Evolutionary conservation across 2,888 invertebrate genomes (phyloP).

Genomic region (Pristionchus arcanus): DNA sequence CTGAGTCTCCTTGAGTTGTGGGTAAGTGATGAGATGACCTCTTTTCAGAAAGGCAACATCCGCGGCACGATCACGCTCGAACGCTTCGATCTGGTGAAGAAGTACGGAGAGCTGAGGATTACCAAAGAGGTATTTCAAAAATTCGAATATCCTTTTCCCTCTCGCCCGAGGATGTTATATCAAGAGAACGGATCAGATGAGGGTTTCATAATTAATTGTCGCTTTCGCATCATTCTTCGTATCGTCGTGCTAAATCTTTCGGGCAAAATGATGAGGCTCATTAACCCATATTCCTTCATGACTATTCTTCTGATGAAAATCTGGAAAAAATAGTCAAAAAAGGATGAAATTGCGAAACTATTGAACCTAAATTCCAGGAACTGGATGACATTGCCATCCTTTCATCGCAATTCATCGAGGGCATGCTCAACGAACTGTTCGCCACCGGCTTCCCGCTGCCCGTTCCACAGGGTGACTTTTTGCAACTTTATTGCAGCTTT

Average conservation of each 20-base stretch:
- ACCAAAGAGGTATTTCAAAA: conserved; percentile 5
- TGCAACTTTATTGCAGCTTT: background rate
- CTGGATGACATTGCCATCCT: conserved; percentile 55
- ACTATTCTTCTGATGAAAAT: too few species aligned
- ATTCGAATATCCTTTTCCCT: background rate
- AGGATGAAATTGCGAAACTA: too few species aligned
- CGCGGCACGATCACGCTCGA: conserved; percentile 65
- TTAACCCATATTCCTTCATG: too few species aligned
- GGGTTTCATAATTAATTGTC: too few species aligned
- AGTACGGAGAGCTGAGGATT: conserved; percentile 59
- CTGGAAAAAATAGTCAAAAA: too few species aligned
- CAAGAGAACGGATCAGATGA: too few species aligned
- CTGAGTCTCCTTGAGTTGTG: too few species aligned
- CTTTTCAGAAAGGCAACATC: conserved; percentile 64
- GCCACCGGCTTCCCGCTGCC: conserved; percentile 51
- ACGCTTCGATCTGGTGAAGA: conserved; percentile 66
- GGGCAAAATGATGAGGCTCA: too few species aligned
- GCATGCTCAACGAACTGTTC: conserved; percentile 55
- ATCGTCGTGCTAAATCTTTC: too few species aligned
- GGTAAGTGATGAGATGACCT: too few species aligned
- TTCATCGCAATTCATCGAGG: conserved; percentile 49
- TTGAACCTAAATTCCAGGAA: background rate
- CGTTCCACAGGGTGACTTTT: conserved; percentile 14
- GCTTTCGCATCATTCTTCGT: too few species aligned
- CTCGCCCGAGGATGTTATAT: too few species aligned